phyloP scores from a whole-genome alignment of 2,113 vertebrate genomes.

The Plotosus lineatus region DNA sequence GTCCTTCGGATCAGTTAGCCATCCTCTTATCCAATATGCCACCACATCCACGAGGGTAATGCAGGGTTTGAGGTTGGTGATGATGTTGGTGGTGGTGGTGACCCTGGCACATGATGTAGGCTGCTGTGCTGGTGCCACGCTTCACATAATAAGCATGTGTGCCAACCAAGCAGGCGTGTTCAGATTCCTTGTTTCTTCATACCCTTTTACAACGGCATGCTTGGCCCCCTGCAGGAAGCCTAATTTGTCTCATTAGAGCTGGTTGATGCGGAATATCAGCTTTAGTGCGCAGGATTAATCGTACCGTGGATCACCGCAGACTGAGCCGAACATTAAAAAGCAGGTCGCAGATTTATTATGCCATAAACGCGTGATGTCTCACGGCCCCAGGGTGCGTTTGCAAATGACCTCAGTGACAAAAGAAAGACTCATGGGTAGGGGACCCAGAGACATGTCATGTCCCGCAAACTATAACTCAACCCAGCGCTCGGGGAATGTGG shows the following conservation, averaged over 20 bases:
- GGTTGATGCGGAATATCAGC: not conserved
- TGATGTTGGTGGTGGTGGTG: not conserved
- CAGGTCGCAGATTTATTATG: conserved; percentile 70
- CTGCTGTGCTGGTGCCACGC: not conserved
- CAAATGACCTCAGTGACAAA: conserved; percentile 65
- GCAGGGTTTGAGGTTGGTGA: not conserved
- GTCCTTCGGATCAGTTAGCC: too few relatives aligned
- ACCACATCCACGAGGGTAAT: too few relatives aligned
- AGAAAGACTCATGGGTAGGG: conserved; percentile 36
- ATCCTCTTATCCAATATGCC: too few relatives aligned
- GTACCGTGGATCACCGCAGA: conserved; percentile 1
- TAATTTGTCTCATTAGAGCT: conserved; percentile 18
- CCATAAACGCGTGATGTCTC: conserved; percentile 69
- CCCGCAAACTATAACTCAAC: conserved; percentile 1
- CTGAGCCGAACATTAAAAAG: conserved; percentile 41
- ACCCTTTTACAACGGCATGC: not conserved
- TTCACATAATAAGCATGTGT: not conserved
- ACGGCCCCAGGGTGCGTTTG: conserved; percentile 64
- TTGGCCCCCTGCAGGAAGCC: conserved; percentile 19
- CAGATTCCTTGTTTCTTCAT: not conserved
- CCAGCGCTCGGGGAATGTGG: conserved; percentile 26
- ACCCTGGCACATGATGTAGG: not conserved
- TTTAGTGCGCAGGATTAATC: conserved; percentile 2
- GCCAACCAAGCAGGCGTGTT: not conserved
- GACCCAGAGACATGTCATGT: not conserved